A percentile compares a stretch with the other conserved stretches of the same genome.
phyloP scores from a whole-genome alignment of 1,140 invertebrate species.

The Papilio aristodemus region DNA sequence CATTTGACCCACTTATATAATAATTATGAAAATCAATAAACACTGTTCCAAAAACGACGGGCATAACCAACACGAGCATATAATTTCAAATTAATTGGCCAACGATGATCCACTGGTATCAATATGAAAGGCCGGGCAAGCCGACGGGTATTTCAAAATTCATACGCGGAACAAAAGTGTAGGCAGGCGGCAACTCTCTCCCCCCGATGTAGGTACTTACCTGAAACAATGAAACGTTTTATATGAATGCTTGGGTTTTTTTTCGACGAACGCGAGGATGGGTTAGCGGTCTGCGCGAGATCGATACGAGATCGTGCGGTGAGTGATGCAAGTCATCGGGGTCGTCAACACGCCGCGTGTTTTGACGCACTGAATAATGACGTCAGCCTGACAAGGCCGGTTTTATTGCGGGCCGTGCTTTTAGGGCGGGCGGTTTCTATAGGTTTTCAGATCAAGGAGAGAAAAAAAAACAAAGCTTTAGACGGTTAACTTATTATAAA shows the following conservation, averaged over 20 bases:
- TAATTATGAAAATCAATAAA: constrained; percentile 42
- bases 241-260: constrained; percentile 33
- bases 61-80: constrained; percentile 19
- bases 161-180: constrained; percentile 35
- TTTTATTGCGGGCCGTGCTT: constrained; percentile 27
- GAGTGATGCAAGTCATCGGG: constrained; percentile 71
- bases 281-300: constrained; percentile 46
- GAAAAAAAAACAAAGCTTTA: constrained; percentile 1
- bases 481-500: neutral
- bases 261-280: constrained; percentile 40
- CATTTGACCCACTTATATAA: constrained; percentile 42
- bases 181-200: constrained; percentile 24
- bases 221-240: constrained; percentile 57
- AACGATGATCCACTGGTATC: constrained; percentile 25
- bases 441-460: neutral
- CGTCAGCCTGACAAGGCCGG: constrained; percentile 51
- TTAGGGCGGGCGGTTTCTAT: constrained; percentile 11
- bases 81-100: constrained; percentile 46
- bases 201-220: constrained; percentile 44
- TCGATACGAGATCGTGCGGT: constrained; percentile 63
- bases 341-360: constrained; percentile 65
- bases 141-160: constrained; percentile 26
- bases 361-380: constrained; percentile 67
- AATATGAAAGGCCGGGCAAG: constrained; percentile 5
- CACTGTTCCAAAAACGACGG: constrained; percentile 36